These are phyloP conservation scores for Tachina grossa DNA, from an alignment of 2,888 invertebrate genomes.

Conservation along the genomic window DNA sequence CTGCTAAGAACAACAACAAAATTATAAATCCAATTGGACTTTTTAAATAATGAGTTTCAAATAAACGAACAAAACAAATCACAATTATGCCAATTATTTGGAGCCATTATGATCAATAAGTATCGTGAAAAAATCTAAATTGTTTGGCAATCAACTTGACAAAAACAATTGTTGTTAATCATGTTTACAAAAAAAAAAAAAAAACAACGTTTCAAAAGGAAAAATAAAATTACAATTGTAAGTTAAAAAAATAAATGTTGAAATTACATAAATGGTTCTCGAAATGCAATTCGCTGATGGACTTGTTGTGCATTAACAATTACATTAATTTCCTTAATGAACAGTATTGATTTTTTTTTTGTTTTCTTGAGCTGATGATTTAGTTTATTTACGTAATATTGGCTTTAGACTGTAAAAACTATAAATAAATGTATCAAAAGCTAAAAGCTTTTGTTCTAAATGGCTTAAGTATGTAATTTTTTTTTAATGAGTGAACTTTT, in stretches of 20 bases:
- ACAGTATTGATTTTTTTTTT: slow-evolving; percentile 39
- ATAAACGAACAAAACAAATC: slow-evolving; percentile 58
- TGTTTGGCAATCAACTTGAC: slow-evolving; percentile 83
- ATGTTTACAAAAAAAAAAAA: slow-evolving; percentile 31
- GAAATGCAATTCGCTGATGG: slow-evolving; percentile 6
- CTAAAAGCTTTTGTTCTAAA: not conserved
- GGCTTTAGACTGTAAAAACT: slow-evolving; percentile 25
- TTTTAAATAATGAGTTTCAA: slow-evolving; percentile 64
- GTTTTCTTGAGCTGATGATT: not conserved
- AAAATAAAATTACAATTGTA: slow-evolving; percentile 25
- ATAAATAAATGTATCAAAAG: not conserved
- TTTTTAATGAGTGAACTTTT: not conserved
- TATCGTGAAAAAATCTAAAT: slow-evolving; percentile 83
- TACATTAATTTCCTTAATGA: slow-evolving; percentile 24
- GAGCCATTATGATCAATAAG: slow-evolving; percentile 83
- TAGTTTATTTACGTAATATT: slow-evolving; percentile 10
- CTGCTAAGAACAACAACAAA: slow-evolving; percentile 72
- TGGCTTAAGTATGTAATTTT: not conserved
- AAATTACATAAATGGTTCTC: slow-evolving; percentile 8
- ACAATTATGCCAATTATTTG: slow-evolving; percentile 82
- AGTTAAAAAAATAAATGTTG: slow-evolving; percentile 28
- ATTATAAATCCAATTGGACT: slow-evolving; percentile 67
- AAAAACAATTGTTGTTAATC: slow-evolving; percentile 79
- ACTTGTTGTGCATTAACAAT: slow-evolving; percentile 23
- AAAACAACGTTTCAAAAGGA: slow-evolving; percentile 11